phyloP scores from a whole-genome alignment of 2,113 vertebrate species.

The Glaucomys volans region DNA sequence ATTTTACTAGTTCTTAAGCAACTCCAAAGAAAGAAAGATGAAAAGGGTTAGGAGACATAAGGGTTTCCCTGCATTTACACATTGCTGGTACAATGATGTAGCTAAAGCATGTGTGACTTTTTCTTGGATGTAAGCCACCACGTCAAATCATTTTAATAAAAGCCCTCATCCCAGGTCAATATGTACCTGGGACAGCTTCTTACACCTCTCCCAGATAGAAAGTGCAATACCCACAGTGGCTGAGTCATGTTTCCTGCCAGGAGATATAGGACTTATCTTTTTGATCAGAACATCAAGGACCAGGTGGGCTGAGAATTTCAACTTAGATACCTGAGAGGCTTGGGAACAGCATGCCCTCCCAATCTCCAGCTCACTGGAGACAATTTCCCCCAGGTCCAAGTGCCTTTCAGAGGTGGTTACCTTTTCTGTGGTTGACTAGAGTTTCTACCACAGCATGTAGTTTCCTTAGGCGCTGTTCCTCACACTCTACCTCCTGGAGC shows the following conservation, averaged over 20 bases:
- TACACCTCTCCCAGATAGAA: background rate
- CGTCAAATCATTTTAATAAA: background rate
- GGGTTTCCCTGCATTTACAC: background rate
- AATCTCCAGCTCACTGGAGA: conserved; percentile 25
- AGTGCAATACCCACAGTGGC: background rate
- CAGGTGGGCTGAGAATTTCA: conserved; percentile 47
- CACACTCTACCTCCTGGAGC: conserved; percentile 96
- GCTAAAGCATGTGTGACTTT: background rate
- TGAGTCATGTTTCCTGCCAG: background rate
- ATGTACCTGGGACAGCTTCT: background rate
- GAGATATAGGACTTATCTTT: background rate
- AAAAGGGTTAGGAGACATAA: conserved; percentile 35
- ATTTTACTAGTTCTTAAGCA: conserved; percentile 36
- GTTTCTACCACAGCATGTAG: conserved; percentile 93
- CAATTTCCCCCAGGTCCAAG: conserved; percentile 5
- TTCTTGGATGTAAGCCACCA: conserved; percentile 11
- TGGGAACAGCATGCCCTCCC: conserved; percentile 46
- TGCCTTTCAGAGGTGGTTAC: conserved; percentile 79
- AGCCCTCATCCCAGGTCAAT: background rate
- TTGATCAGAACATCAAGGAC: conserved; percentile 59
- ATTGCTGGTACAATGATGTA: background rate
- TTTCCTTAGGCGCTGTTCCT: conserved; percentile 96
- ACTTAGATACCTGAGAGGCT: background rate
- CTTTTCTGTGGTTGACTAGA: conserved; percentile 96
- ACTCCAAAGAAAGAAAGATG: background rate